phyloP scores from a whole-genome alignment of 2,888 invertebrate genomes.

The Harpalus rufipes region DNA sequence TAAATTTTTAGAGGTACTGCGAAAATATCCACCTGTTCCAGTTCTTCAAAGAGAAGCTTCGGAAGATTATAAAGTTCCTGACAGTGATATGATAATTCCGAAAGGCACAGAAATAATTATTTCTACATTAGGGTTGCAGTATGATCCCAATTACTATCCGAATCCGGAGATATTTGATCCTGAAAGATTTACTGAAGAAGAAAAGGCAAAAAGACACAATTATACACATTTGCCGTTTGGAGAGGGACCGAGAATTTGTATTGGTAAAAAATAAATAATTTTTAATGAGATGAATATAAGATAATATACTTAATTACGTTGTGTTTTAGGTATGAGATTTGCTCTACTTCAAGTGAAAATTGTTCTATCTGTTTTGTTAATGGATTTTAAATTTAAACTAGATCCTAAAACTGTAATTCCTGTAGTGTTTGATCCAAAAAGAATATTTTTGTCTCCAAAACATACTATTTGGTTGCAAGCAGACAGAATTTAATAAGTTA shows the following conservation, averaged over 20 bases:
- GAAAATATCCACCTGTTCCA: constrained; percentile 59
- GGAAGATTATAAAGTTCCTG: constrained; percentile 62
- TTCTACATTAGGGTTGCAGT: constrained; percentile 47
- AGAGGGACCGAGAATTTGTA: constrained; percentile 57
- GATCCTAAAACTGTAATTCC: constrained; percentile 45
- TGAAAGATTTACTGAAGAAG: constrained; percentile 58
- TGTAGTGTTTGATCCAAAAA: constrained; percentile 33
- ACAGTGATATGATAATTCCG: constrained; percentile 69
- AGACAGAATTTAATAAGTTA: constrained; percentile 4
- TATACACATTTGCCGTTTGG: constrained; percentile 55
- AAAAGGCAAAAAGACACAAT: constrained; percentile 48
- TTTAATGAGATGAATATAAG: background rate
- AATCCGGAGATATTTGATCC: constrained; percentile 62
- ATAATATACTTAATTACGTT: background rate
- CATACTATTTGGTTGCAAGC: constrained; percentile 42
- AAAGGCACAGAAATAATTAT: constrained; percentile 32
- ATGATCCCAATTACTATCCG: constrained; percentile 52
- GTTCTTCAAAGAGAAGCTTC: constrained; percentile 32
- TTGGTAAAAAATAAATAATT: constrained; percentile 43
- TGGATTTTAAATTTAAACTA: constrained; percentile 47
- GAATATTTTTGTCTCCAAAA: constrained; percentile 37
- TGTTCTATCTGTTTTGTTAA: constrained; percentile 26
- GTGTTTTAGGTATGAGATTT: constrained; percentile 48
- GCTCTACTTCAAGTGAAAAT: constrained; percentile 53
- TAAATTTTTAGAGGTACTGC: constrained; percentile 36